A percentile compares a stretch with the other conserved stretches of the same genome.
These are phyloP conservation scores for Vulpes vulpes DNA, from an alignment of 2,113 vertebrate genomes.

Conservation along the genomic window DNA sequence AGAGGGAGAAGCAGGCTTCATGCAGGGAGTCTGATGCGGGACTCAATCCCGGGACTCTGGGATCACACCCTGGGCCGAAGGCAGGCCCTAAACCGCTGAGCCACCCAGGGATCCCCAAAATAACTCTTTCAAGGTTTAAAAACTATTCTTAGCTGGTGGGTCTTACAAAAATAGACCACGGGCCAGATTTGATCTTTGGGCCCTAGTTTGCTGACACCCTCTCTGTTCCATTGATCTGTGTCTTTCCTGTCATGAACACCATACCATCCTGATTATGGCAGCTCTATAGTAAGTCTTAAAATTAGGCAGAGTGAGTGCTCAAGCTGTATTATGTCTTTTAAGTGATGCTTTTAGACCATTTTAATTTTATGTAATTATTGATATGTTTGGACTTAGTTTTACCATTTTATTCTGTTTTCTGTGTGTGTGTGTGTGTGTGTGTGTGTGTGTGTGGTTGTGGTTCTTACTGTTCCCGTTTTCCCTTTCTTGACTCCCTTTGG, in stretches of 20 bases:
- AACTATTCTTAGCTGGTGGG: background rate
- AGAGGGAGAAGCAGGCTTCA: no score
- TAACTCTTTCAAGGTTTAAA: background rate
- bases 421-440: background rate
- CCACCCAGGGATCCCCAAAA: background rate
- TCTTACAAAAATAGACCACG: background rate
- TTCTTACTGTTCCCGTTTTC: background rate
- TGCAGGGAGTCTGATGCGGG: no score
- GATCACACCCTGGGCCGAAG: no score
- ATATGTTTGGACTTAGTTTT: background rate
- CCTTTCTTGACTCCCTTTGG: background rate
- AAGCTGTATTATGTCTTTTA: background rate
- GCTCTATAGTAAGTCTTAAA: constrained; percentile 51
- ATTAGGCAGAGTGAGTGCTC: background rate
- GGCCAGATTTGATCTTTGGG: background rate
- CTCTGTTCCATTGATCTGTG: background rate
- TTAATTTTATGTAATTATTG: constrained; percentile 39
- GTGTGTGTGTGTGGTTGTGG: background rate
- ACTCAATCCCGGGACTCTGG: no score
- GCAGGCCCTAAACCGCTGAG: no score
- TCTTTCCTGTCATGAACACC: background rate
- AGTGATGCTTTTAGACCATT: constrained; percentile 47
- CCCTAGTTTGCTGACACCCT: fast-evolving
- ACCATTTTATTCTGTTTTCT: background rate
- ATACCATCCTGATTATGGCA: background rate